Base-by-base conservation (phyloP, 1,140 invertebrate species). In the Drosophila biarmipes region DNA sequence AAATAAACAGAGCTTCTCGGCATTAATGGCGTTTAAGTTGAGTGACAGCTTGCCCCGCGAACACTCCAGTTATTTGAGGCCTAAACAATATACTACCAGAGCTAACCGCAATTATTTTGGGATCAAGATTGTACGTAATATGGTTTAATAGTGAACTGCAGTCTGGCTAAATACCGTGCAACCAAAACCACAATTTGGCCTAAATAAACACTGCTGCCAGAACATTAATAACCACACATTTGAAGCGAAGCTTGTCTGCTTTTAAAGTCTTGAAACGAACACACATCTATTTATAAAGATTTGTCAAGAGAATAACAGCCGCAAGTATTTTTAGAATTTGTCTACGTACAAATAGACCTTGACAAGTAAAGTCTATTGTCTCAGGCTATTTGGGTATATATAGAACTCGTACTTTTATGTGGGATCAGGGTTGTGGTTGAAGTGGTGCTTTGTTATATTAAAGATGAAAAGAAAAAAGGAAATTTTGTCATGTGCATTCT, bases 291-390 rank as follows among this genome's bases (percentile, higher is more conserved):
- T 68, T 68, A 54, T 68, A 54, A 46, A 24, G 21, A 35, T 55
- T 46, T 53, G 17, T 43, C 66, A 54, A 46, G 38, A 45, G 35
- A 67, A 46, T 43, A 31, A 5, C 14, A 68, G n/a, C 63, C 63
- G 29, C 66, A 68, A 38, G 43, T 69, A 68, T 69, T 69, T 69
- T 68, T 51, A 63, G 43, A 59, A n/a, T 63, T 31, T 29, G 24
- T 51, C 29, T 34, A 21, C 53, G 17, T 27, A 61, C 24, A 61
- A 24, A 43, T 59, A 35, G 62, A 21, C 59, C 58, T 64, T 64
- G 58, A 21, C 57, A 37, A 10, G 24, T 2, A 21, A 37, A 64
- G 43, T 64, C 42, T 59, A 48, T 35, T 63, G 62, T 63, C 31
- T 64, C 21, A 6, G 17, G 42, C 42, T 17, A 58, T 40, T 40